phyloP scores from a whole-genome alignment of 2,113 vertebrate genomes.

The Polyodon spathula region DNA sequence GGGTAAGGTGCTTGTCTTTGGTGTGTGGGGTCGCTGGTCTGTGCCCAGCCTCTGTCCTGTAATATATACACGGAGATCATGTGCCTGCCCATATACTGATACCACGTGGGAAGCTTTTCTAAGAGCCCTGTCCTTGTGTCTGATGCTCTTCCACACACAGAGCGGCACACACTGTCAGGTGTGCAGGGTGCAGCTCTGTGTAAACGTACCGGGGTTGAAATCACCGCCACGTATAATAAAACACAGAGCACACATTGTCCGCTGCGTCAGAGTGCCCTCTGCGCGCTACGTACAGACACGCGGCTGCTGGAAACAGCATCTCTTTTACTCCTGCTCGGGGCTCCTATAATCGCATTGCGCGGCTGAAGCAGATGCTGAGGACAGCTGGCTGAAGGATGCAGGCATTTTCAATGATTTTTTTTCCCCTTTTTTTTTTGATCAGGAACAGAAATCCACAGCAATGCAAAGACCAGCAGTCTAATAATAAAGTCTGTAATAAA shows the following conservation, averaged over 20 bases:
- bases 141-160: too few relatives aligned
- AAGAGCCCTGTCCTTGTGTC: too few relatives aligned
- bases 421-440: slow-evolving; percentile 27
- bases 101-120: too few relatives aligned
- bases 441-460: slow-evolving; percentile 24
- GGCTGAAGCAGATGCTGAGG: slow-evolving; percentile 82
- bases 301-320: slow-evolving; percentile 74
- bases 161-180: slow-evolving; percentile 27
- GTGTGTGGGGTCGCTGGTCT: too few relatives aligned
- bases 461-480: too few relatives aligned
- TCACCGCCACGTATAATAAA: slow-evolving; percentile 62
- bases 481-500: too few relatives aligned
- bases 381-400: slow-evolving; percentile 74
- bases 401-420: slow-evolving; percentile 46
- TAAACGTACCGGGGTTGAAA: slow-evolving; percentile 32
- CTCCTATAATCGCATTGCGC: slow-evolving; percentile 70
- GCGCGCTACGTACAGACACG: slow-evolving; percentile 70
- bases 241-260: slow-evolving; percentile 45
- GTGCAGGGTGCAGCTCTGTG: slow-evolving; percentile 23
- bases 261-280: slow-evolving; percentile 54
- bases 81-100: too few relatives aligned
- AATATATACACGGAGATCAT: too few relatives aligned
- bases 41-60: too few relatives aligned
- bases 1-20: too few relatives aligned
- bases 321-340: slow-evolving; percentile 86